Evolutionary conservation across 2,888 invertebrate species (phyloP).

Genomic region (Carpatolechia fugitivella): DNA sequence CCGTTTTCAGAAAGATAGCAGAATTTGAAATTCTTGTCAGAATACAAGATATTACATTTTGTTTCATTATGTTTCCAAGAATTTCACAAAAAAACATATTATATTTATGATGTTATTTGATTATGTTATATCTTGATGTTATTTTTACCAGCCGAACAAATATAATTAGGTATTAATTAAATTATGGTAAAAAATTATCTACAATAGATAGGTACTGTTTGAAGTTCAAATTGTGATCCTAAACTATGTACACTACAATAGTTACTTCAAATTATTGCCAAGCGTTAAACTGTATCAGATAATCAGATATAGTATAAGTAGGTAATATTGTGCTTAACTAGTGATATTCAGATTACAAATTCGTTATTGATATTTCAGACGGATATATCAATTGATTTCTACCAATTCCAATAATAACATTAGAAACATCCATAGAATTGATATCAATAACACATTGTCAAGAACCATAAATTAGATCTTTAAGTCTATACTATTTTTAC

Average conservation of each 20-base stretch:
- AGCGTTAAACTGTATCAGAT: conserved; percentile 62
- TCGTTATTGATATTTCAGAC: conserved; percentile 73
- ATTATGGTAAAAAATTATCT: background rate
- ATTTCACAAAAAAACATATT: too few species aligned
- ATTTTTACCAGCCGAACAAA: too few species aligned
- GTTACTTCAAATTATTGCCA: conserved; percentile 64
- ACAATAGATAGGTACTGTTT: conserved; percentile 13
- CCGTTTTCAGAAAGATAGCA: background rate
- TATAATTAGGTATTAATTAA: too few species aligned
- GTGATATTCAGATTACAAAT: conserved; percentile 74
- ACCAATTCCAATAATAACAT: conserved; percentile 68
- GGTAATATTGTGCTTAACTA: conserved; percentile 56
- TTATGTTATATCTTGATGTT: too few species aligned
- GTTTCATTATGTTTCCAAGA: too few species aligned
- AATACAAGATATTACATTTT: too few species aligned
- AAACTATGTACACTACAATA: conserved; percentile 14
- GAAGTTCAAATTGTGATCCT: conserved; percentile 3
- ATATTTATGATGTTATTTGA: too few species aligned
- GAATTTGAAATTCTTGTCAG: too few species aligned
- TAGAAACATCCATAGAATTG: conserved; percentile 54
- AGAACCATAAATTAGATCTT: conserved; percentile 35
- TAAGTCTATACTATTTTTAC: conserved; percentile 43
- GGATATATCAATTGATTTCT: conserved; percentile 68
- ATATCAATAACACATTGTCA: conserved; percentile 40
- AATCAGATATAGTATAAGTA: conserved; percentile 26